Percentiles rank a stretch among this genome's conserved stretches.
Evolutionary conservation across 1,140 invertebrate genomes (phyloP).

Genomic region (Leptinotarsa defecta): DNA sequence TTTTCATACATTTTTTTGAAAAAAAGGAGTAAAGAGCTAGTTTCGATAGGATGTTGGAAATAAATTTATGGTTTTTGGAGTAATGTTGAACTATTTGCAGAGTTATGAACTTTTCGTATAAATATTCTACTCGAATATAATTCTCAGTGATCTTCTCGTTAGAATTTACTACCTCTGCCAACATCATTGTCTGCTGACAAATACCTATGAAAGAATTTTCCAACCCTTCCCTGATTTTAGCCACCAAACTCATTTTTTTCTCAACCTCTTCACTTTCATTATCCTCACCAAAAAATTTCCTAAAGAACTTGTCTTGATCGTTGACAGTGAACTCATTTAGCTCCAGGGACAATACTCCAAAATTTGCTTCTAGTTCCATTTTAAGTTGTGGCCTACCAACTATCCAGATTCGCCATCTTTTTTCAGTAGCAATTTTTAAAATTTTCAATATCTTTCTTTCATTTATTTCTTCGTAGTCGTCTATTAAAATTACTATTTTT

Average conservation of each 20-base stretch:
- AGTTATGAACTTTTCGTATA: constrained; percentile 14
- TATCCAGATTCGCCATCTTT: constrained; percentile 8
- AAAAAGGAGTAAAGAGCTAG: neutral
- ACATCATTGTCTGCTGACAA: constrained; percentile 21
- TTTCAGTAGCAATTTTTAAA: neutral
- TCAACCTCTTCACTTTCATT: neutral
- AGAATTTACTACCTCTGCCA: neutral
- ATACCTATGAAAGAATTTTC: constrained; percentile 11
- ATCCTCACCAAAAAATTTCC: neutral
- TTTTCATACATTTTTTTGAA: neutral
- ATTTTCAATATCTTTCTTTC: neutral
- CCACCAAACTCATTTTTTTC: neutral
- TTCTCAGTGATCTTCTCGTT: neutral
- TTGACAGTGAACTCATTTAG: neutral
- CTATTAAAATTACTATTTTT: neutral
- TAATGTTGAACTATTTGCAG: neutral
- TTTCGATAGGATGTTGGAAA: neutral
- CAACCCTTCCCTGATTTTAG: neutral
- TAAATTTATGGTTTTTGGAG: neutral
- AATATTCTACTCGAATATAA: neutral
- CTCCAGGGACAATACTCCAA: constrained; percentile 1
- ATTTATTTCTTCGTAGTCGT: constrained; percentile 18
- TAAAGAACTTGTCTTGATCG: constrained; percentile 13
- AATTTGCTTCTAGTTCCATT: constrained; percentile 7
- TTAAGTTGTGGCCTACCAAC: neutral